A percentile compares a stretch with the other conserved stretches of the same genome.
Evolutionary conservation across 2,113 vertebrate species (phyloP).

Genomic region (Athene cunicularia): DNA sequence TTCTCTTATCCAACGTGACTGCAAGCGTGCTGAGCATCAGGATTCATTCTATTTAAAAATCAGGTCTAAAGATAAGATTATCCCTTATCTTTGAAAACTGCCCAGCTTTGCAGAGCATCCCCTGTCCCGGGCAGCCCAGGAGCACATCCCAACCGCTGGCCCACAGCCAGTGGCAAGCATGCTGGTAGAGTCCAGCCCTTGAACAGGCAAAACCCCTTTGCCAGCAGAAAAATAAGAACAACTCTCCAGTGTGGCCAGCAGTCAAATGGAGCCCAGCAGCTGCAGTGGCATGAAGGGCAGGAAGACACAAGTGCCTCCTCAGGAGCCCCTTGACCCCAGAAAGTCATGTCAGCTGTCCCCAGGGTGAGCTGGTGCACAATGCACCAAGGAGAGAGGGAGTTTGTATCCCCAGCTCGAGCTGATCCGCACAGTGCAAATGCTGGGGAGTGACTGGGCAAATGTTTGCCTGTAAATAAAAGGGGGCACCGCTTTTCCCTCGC

Average conservation of each 20-base stretch:
- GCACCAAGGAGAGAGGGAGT: not conserved
- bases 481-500: not conserved
- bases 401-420: not conserved
- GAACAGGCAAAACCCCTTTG: not conserved
- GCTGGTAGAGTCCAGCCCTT: not conserved
- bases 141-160: not conserved
- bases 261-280: not conserved
- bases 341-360: not conserved
- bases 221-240: not conserved
- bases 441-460: not conserved
- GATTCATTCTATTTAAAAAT: not conserved
- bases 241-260: fast-evolving
- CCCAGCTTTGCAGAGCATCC: not conserved
- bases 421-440: fast-evolving
- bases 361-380: not conserved
- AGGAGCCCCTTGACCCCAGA: not conserved
- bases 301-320: not conserved
- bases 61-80: not conserved
- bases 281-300: not conserved
- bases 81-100: not conserved
- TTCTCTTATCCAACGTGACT: not conserved
- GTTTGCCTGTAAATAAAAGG: fast-evolving
- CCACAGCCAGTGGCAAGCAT: not conserved
- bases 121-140: not conserved
- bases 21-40: not conserved